Evolutionary conservation across 2,113 vertebrate species (phyloP), one percentile per base, ranked within the genome.

Genomic region (Chroicocephalus ridibundus): DNA sequence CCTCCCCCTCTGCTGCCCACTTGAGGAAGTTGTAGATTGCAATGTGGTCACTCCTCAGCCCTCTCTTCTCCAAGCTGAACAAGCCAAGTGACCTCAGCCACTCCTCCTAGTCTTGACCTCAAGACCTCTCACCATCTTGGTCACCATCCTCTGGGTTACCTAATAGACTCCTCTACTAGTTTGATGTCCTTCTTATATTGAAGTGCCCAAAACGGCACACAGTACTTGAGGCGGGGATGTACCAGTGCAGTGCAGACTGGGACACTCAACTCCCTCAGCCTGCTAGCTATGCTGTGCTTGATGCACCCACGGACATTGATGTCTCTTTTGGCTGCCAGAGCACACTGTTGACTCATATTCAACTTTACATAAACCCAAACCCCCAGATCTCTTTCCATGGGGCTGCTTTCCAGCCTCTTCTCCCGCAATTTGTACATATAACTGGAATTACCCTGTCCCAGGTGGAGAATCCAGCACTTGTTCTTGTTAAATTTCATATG

Each of bases 221-320:
- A 19, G 47, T 29, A 18, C 27, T 77, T 5, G 3, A 85, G 15
- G 24, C 46, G 49, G 11, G 27, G 24, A 6, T 5, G 3, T 5
- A 44, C 15, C 9, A 27, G 16, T 31, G 26, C 34, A 57, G 22
- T 60, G 46, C 3, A 11, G 19, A 60, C 1, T 5, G 14, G 26
- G 26, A 80, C 38, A 82, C 31, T 34, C 26, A 11, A 5, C 11
- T 79, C 38, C 22, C 8, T 82, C 0, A 0, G 25, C 15, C 3
- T 1, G 32, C 29, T 51, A 51, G 15, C 0, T 0, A 5, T 25
- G 25, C 31, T 4, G 0, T 74, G 14, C 20, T n/a, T 9, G 20
- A 18, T 76, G n/a, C 18, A 51, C 7, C 6, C 17, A 21, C 40
- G n/a, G 25, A 26, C 40, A 61, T 0, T 1, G 27, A 12, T 21